Evolutionary conservation across 2,113 vertebrate genomes (phyloP), one percentile per base, ranked within the genome.

Genomic region (Anguilla rostrata): DNA sequence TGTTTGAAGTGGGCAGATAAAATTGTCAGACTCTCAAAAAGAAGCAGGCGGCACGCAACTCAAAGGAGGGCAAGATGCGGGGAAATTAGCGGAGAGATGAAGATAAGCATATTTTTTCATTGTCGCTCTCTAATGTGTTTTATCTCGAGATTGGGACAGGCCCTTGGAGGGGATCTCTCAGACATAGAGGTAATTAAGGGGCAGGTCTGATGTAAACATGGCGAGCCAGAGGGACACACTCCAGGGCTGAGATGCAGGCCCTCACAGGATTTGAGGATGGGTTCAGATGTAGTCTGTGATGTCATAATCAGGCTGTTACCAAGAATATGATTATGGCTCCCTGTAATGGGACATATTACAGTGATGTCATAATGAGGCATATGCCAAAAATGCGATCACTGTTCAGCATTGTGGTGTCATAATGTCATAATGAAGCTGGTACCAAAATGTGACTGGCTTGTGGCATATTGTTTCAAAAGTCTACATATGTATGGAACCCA

Each of bases 131-230:
- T 75, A 75, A 75, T 75, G 71, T 14, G 26, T 26, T 75, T 75
- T 75, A 34, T 75, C 71, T 22, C 8, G 71, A 75, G 71, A n/a
- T 34, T 12, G n/a, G n/a, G n/a, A 34, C 71, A 75, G n/a, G 71
- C 71, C 71, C 71, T 75, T 41, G 84, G 80, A 53, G 71, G 87
- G 82, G 43, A 39, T 92, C 87, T 86, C 9, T 16, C 86, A 90
- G 92, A 91, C 90, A 90, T 92, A 92, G 85, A 85, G 92, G 94
- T 94, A 94, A 95, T 95, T 94, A 95, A 88, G 90, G 87, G 90
- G 85, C 87, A 88, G 90, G 87, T 89, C 86, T 81, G 88, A 89
- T 89, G 92, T 94, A 94, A 95, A 94, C 92, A 95, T 71, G 26
- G 14, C 34, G 66, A 91, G 88, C 94, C 88, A 15, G 63, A 90